Percentiles rank a stretch among this genome's conserved stretches.
Evolutionary conservation across 2,113 vertebrate genomes (phyloP).

Genomic region (Lutjanus erythropterus): DNA sequence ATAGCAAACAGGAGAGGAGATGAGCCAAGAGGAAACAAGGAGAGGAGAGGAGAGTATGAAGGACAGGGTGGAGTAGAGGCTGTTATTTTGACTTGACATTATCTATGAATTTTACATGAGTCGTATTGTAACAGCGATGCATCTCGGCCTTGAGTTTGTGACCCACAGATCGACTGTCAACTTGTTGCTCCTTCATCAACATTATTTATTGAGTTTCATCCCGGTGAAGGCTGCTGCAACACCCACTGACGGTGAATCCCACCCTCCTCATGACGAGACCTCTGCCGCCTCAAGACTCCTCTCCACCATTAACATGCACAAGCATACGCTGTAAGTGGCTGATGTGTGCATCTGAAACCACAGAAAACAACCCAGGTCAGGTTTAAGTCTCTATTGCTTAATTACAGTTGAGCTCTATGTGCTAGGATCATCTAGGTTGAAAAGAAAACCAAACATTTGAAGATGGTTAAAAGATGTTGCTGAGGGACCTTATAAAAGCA

Average conservation of each 20-base stretch:
- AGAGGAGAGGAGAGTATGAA: background rate
- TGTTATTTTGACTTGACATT: conserved; percentile 17
- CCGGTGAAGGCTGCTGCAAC: conserved; percentile 40
- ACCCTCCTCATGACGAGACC: background rate
- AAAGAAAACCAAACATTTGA: too few relatives aligned
- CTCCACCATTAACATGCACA: background rate
- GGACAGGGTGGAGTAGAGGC: conserved; percentile 12
- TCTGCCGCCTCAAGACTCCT: too few relatives aligned
- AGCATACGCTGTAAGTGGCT: background rate
- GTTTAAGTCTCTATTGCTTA: too few relatives aligned
- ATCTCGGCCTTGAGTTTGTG: background rate
- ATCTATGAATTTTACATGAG: conserved; percentile 42
- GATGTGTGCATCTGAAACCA: background rate
- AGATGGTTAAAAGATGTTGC: too few relatives aligned
- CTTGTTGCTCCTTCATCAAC: conserved; percentile 28
- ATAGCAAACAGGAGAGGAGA: too few relatives aligned
- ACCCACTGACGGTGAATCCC: background rate
- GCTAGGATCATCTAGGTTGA: too few relatives aligned
- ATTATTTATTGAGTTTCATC: conserved; percentile 34
- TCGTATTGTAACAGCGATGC: background rate
- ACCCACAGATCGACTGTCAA: conserved; percentile 13
- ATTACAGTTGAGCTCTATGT: too few relatives aligned
- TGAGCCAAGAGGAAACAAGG: background rate
- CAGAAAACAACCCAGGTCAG: too few relatives aligned
- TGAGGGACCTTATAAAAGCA: too few relatives aligned